Percentiles rank a stretch among this genome's conserved stretches.
phyloP scores from a whole-genome alignment of 2,113 vertebrate species.

The pig (Sus scrofa) region DNA sequence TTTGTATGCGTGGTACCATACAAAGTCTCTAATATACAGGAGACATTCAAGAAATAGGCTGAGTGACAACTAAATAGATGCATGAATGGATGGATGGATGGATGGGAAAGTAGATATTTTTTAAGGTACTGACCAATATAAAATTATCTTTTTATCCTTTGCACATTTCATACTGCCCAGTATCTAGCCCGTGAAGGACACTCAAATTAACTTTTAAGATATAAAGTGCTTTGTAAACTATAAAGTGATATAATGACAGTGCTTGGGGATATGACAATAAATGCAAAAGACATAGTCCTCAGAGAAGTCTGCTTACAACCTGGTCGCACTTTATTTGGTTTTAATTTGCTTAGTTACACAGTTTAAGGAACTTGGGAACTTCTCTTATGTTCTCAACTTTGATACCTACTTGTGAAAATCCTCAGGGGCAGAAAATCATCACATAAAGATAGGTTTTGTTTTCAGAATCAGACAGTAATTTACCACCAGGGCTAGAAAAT shows the following conservation, averaged over 20 bases:
- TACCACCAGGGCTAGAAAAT: neutral
- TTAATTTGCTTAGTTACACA: neutral
- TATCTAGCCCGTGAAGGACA: neutral
- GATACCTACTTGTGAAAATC: neutral
- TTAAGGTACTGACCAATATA: neutral
- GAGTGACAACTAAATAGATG: neutral
- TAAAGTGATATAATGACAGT: neutral
- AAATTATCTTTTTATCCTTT: neutral
- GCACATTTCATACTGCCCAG: neutral
- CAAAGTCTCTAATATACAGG: neutral
- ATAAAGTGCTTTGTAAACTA: neutral
- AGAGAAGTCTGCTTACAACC: neutral
- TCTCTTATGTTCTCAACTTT: neutral
- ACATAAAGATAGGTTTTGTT: neutral
- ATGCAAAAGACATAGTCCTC: neutral
- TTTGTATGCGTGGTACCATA: neutral
- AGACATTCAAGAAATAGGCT: neutral
- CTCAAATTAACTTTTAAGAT: neutral
- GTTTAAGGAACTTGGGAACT: neutral
- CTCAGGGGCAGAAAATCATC: neutral
- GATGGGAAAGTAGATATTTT: neutral
- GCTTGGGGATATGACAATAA: neutral
- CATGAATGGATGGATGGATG: neutral
- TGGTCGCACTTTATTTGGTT: neutral
- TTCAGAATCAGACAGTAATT: constrained; percentile 21